phyloP scores from a whole-genome alignment of 1,140 invertebrate genomes.

The Notospermus geniculatus region DNA sequence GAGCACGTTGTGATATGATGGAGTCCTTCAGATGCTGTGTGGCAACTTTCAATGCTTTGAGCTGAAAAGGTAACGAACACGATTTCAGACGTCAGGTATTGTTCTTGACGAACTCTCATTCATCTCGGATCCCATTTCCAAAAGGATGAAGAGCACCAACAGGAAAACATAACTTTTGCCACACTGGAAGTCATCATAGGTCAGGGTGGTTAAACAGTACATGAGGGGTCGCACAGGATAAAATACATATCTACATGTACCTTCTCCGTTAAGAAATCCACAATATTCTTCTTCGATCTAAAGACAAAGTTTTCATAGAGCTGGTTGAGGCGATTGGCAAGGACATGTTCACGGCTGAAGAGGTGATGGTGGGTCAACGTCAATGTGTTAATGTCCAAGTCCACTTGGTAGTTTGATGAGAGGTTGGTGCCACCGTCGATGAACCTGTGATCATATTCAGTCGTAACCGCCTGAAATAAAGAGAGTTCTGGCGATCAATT shows the following conservation, averaged over 20 bases:
- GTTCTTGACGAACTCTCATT: background rate
- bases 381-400: constrained; percentile 60
- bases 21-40: constrained; percentile 12
- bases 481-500: too few relatives aligned
- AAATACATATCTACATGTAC: too few relatives aligned
- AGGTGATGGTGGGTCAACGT: constrained; percentile 62
- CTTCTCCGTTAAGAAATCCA: constrained; percentile 48
- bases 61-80: constrained; percentile 1
- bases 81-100: background rate
- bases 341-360: constrained; percentile 62
- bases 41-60: constrained; percentile 11
- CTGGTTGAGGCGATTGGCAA: constrained; percentile 53
- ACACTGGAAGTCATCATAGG: too few relatives aligned
- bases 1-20: background rate
- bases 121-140: too few relatives aligned
- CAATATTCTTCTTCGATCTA: constrained; percentile 43
- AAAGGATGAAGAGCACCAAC: too few relatives aligned
- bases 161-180: too few relatives aligned
- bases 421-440: constrained; percentile 46
- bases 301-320: constrained; percentile 53
- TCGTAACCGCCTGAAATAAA: constrained; percentile 37
- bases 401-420: constrained; percentile 54
- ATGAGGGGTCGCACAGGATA: too few relatives aligned
- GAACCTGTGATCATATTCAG: constrained; percentile 48
- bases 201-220: too few relatives aligned